Conservation (phyloP, 2,888 invertebrate genomes). For the Chirona hameri region DNA sequence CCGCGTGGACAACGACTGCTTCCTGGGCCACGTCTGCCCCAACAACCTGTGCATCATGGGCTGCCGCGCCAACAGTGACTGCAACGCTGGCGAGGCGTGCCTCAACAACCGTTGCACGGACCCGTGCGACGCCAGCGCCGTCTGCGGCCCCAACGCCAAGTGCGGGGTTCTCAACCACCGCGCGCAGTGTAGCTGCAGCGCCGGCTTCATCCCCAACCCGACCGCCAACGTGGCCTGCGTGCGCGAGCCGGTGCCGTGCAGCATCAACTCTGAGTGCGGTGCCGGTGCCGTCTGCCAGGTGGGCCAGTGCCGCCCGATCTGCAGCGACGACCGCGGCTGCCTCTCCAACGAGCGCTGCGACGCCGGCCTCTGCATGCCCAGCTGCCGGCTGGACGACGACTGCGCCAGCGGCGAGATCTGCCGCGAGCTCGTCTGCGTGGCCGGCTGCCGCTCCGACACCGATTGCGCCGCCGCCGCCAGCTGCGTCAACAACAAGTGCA, state of each 20-base stretch:
- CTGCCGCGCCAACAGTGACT: constrained; percentile 81
- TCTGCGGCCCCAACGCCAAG: constrained; percentile 43
- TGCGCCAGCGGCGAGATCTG: constrained; percentile 84
- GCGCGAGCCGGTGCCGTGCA: constrained; percentile 72
- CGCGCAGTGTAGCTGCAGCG: constrained; percentile 73
- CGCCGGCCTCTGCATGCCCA: constrained; percentile 70
- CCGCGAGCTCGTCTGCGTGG: constrained; percentile 69
- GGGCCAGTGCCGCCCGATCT: constrained; percentile 68
- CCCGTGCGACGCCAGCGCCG: constrained; percentile 50
- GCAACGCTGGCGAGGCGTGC: constrained; percentile 75
- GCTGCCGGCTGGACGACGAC: constrained; percentile 78
- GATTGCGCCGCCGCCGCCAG: constrained; percentile 68
- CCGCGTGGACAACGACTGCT: constrained; percentile 85
- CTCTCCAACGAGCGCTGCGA: constrained; percentile 77
- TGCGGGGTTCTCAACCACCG: constrained; percentile 60
- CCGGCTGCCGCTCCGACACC: constrained; percentile 75
- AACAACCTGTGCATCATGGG: constrained; percentile 81
- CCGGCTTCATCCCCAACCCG: constrained; percentile 83
- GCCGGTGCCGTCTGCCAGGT: constrained; percentile 68
- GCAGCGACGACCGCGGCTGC: constrained; percentile 70
- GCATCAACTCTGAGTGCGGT: constrained; percentile 70
- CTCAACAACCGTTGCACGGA: constrained; percentile 73
- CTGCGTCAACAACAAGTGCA: constrained; percentile 76
- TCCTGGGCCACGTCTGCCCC: constrained; percentile 83
- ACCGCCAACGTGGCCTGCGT: constrained; percentile 84